Conservation (phyloP, 2,113 vertebrate species). For the Colaptes auratus region DNA sequence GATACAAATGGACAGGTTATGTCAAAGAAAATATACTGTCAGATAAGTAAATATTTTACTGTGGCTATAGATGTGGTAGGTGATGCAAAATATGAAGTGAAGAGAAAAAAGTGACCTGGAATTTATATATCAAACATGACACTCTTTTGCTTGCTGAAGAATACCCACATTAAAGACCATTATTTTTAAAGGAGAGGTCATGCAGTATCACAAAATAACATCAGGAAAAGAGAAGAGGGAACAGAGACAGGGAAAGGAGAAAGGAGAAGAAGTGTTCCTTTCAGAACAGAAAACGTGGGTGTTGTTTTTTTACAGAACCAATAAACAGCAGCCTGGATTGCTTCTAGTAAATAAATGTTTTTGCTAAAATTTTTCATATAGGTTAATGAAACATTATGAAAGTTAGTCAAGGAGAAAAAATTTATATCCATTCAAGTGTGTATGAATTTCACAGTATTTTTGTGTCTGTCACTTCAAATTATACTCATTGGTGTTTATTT, state of each 20-base stretch:
- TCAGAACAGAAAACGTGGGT: background rate
- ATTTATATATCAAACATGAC: background rate
- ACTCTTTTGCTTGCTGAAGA: background rate
- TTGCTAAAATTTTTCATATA: conserved; percentile 4
- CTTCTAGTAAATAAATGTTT: background rate
- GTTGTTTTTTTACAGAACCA: background rate
- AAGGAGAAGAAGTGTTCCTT: background rate
- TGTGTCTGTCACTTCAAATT: conserved; percentile 50
- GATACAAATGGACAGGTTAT: background rate
- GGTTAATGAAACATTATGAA: conserved; percentile 51
- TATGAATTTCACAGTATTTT: conserved; percentile 49
- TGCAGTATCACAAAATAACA: background rate
- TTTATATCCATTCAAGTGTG: conserved; percentile 15
- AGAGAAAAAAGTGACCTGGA: background rate
- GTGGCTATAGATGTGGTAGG: accelerated
- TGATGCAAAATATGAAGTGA: background rate
- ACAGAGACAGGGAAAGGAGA: background rate
- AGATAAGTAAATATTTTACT: background rate
- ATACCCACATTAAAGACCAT: background rate
- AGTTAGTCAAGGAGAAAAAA: conserved; percentile 52
- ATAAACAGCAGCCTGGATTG: background rate
- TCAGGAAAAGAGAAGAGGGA: background rate
- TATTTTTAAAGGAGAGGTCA: background rate
- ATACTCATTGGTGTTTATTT: background rate
- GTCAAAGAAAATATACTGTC: background rate